Evolutionary conservation across 1,140 invertebrate species (phyloP), one percentile per base, ranked within the genome.

Genomic region (Bombus superbus): DNA sequence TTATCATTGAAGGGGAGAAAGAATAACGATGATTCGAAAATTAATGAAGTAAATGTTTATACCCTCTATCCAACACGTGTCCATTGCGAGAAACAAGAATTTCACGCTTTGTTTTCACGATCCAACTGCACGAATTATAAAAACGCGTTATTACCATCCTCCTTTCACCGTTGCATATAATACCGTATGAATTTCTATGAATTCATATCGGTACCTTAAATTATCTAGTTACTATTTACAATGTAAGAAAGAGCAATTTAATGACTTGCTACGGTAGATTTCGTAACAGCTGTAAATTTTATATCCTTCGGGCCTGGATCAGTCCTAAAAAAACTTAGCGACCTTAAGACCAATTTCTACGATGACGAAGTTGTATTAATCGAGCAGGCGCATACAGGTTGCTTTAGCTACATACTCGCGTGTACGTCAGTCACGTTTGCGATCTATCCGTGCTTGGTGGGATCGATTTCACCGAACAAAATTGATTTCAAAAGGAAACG

Each of bases 311-410:
- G 10, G 32, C 40, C 1, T 18, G 15, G 18, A 44, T 35, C 25
- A 11, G 11, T 53, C 28, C 6, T 42, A 71, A 81, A 86, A 62
- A n/a, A 64, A 62, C 28, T 59, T 22, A 38, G 28, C 28, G 32
- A 15, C 98, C 80, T 62, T 64, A 85, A 85, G 68, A 71, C 59
- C 72, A 78, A 84, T 74, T 87, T 75, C 73, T 69, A 74, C 68
- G 42, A 74, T 62, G 75, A 73, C 72, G 77, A 35, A 38, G 76
- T 64, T 76, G 38, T 59, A 57, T 40, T n/a, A 64, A 80, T 40
- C 35, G 25, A 71, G 62, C 53, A 76, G 32, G 59, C 69, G 64
- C 38, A 72, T 75, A 62, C 75, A 62, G 53, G 66, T 75, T 66
- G 59, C 78, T n/a, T 44, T 66, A 18, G 62, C 59, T 66, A 22